phyloP scores from a whole-genome alignment of 1,140 invertebrate species.

The Panonychus citri region DNA sequence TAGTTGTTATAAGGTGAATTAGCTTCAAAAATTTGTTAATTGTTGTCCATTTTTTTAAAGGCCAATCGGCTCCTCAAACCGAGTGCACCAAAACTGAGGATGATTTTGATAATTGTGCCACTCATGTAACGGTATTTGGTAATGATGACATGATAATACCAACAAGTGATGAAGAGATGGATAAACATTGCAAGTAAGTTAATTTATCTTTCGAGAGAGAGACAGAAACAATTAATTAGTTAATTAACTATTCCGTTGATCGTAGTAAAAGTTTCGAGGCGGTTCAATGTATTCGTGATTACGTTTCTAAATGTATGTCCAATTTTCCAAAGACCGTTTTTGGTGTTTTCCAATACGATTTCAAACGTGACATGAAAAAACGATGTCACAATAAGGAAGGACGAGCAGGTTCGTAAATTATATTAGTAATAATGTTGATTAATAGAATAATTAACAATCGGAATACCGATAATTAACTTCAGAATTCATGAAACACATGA shows the following conservation, averaged over 20 bases:
- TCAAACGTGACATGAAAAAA: background rate
- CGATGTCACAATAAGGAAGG: background rate
- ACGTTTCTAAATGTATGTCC: background rate
- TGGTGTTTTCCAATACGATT: background rate
- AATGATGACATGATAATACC: background rate
- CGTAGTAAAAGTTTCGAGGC: background rate
- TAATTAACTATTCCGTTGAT: background rate
- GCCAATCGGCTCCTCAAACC: background rate
- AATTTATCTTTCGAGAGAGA: background rate
- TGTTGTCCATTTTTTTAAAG: background rate
- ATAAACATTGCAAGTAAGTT: constrained; percentile 4
- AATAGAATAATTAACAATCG: too few species aligned
- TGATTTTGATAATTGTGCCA: background rate
- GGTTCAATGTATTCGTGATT: background rate
- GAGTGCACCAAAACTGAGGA: background rate
- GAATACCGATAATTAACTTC: background rate
- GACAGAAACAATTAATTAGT: background rate
- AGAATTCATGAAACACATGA: constrained; percentile 1
- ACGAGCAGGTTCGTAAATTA: background rate
- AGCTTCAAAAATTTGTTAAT: too few species aligned
- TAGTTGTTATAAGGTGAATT: too few species aligned
- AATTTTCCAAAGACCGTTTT: background rate
- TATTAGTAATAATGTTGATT: too few species aligned
- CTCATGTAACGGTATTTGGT: background rate
- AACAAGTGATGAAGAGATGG: constrained; percentile 1